phyloP scores from a whole-genome alignment of 2,113 vertebrate genomes.

The Scytalopus superciliaris region DNA sequence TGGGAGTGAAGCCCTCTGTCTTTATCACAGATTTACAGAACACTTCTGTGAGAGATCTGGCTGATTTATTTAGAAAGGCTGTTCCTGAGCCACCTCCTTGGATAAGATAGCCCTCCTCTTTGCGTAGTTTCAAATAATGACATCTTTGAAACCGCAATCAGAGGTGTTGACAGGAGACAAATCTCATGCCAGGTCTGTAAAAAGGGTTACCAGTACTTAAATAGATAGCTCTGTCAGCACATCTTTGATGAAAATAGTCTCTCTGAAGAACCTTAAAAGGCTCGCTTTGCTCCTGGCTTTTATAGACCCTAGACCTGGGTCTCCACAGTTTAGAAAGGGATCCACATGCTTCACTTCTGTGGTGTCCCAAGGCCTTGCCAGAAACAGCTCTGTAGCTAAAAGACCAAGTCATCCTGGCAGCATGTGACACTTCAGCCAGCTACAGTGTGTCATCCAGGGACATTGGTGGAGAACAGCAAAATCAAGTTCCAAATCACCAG shows the following conservation, averaged over 20 bases:
- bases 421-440: neutral
- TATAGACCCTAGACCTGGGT: neutral
- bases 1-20: neutral
- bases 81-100: neutral
- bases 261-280: neutral
- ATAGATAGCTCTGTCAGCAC: neutral
- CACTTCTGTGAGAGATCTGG: neutral
- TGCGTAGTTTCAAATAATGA: neutral
- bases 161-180: neutral
- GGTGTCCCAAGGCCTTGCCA: neutral
- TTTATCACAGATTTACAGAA: neutral
- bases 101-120: neutral
- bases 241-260: neutral
- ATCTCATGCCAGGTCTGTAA: neutral
- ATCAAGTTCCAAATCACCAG: neutral
- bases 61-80: neutral
- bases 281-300: accelerated
- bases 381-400: neutral
- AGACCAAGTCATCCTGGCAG: neutral
- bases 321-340: neutral
- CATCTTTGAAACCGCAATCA: neutral
- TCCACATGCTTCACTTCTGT: neutral
- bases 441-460: neutral
- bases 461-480: neutral
- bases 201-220: neutral